Percentiles rank a stretch among this genome's conserved stretches.
Evolutionary conservation across 2,113 vertebrate genomes (phyloP).

Genomic region (Seriola dumerili): DNA sequence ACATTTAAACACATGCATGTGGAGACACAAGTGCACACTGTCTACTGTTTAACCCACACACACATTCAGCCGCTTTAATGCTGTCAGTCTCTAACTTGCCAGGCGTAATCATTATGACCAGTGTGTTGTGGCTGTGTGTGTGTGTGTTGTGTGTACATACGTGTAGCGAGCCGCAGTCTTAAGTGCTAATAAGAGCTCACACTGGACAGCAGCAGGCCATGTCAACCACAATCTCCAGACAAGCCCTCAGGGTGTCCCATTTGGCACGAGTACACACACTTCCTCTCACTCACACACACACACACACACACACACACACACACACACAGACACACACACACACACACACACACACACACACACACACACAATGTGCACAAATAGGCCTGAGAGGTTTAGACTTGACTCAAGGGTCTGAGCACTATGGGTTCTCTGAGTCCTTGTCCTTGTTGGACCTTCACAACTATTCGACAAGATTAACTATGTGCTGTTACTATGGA

Average conservation of each 20-base stretch:
- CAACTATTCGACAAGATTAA: constrained; percentile 64
- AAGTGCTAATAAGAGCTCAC: constrained; percentile 81
- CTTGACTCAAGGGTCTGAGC: constrained; percentile 54
- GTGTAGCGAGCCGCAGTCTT: constrained; percentile 57
- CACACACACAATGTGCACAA: constrained; percentile 23
- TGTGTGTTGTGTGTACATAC: constrained; percentile 38
- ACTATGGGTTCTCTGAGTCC: constrained; percentile 54
- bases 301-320: constrained; percentile 27
- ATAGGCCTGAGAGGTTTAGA: constrained; percentile 67
- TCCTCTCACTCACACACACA: constrained; percentile 12
- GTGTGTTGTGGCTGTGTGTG: constrained; percentile 43
- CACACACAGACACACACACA: constrained; percentile 14
- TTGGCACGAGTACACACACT: constrained; percentile 71
- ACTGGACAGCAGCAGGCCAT: constrained; percentile 78
- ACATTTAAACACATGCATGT: constrained; percentile 33
- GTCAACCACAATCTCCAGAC: constrained; percentile 82
- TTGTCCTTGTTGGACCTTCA: constrained; percentile 69
- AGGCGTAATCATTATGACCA: constrained; percentile 48
- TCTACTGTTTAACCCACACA: background rate
- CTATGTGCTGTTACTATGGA: constrained; percentile 29
- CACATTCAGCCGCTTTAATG: background rate
- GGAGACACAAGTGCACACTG: constrained; percentile 20
- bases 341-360: constrained; percentile 27
- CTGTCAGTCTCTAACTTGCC: constrained; percentile 64
- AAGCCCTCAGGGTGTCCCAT: constrained; percentile 82